These are phyloP conservation scores for Dilophus febrilis DNA, from an alignment of 2,888 invertebrate genomes.

Conservation along the genomic window DNA sequence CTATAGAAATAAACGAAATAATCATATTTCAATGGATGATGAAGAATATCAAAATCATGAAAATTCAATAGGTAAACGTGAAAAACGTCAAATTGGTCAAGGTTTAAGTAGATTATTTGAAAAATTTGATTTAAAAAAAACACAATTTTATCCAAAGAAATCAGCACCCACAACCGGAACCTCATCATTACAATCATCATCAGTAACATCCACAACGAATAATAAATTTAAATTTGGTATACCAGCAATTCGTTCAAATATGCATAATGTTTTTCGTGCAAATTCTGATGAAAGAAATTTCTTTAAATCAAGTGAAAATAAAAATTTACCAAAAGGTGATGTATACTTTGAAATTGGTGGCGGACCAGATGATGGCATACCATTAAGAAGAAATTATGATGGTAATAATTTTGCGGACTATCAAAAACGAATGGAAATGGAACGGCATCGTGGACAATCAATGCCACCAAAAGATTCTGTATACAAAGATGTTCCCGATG, in stretches of 20 bases:
- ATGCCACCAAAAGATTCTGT: too few species aligned
- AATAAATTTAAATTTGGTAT: not conserved
- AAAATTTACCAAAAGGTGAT: conserved; percentile 11
- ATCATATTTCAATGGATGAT: too few species aligned
- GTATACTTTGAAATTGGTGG: conserved; percentile 10
- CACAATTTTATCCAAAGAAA: conserved; percentile 1
- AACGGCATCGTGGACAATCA: too few species aligned
- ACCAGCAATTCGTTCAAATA: not conserved
- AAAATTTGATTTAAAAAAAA: conserved; percentile 2
- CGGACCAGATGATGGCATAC: conserved; percentile 4
- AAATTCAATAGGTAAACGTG: too few species aligned
- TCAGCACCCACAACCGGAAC: not conserved
- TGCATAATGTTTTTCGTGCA: conserved; percentile 1
- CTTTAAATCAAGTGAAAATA: conserved; percentile 8
- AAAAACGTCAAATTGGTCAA: too few species aligned
- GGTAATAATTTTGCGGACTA: not conserved
- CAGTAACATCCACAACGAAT: too few species aligned
- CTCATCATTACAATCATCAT: not conserved
- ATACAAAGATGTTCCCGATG: conserved; percentile 3
- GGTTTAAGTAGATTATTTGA: conserved; percentile 1
- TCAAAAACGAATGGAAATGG: not conserved
- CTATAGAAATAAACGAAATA: too few species aligned
- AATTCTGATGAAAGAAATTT: conserved; percentile 3
- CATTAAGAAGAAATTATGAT: conserved; percentile 7
- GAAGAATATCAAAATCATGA: too few species aligned